Percentiles rank a stretch among this genome's conserved stretches.
phyloP scores from a whole-genome alignment of 2,797 vertebrate species.

The Enteromius fasciolatus region DNA sequence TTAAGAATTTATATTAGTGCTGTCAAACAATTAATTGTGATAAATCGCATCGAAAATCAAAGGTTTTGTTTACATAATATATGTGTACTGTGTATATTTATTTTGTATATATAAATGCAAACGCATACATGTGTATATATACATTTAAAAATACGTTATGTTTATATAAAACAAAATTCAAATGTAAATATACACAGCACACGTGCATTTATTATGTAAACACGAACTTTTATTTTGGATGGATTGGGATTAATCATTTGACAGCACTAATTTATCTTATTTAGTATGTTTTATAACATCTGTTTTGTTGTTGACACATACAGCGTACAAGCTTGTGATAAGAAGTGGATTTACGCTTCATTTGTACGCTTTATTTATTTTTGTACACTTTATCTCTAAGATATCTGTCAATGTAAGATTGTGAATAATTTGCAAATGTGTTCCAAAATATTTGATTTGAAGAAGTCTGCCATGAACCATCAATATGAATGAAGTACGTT shows the following conservation, averaged over 20 bases:
- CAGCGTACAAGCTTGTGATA: too few relatives aligned
- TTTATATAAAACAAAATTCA: too few relatives aligned
- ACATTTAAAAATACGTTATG: too few relatives aligned
- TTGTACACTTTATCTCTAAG: neutral
- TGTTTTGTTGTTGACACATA: conserved; percentile 1
- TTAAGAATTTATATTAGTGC: neutral
- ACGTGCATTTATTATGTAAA: neutral
- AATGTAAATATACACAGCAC: neutral
- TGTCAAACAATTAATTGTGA: too few relatives aligned
- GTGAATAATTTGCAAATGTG: neutral
- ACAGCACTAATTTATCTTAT: neutral
- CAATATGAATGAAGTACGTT: neutral
- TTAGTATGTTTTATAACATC: neutral
- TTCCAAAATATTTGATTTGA: neutral
- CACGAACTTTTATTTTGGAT: too few relatives aligned
- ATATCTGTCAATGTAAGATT: neutral
- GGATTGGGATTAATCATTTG: neutral
- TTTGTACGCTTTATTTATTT: neutral
- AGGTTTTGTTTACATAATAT: too few relatives aligned
- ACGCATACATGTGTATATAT: too few relatives aligned
- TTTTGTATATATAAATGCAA: too few relatives aligned
- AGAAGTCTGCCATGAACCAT: neutral
- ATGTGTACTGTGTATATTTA: too few relatives aligned
- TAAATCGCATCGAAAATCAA: too few relatives aligned
- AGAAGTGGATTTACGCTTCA: neutral